Base-by-base conservation (phyloP, 1,140 invertebrate genomes). In the Hypsibius dujardini region DNA sequence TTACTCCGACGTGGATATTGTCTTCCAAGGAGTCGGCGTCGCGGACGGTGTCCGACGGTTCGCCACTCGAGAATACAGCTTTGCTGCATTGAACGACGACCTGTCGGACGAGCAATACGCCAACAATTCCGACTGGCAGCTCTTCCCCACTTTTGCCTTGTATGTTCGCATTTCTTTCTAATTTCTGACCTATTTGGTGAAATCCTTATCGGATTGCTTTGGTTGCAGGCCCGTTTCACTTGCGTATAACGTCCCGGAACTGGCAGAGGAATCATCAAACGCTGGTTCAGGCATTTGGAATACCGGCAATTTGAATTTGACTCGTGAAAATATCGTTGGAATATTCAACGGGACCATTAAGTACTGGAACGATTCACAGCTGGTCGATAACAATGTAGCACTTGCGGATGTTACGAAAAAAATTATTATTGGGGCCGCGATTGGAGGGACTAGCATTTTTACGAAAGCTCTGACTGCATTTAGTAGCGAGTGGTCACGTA, bases 301-400 rank as follows among this genome's bases (percentile, higher is more conserved):
- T n/a, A n/a, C n/a, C n/a, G n/a, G n/a, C n/a, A n/a, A n/a, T n/a
- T n/a, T 56, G 7, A 56, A 56, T 7, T n/a, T 56, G 7, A 56
- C 50, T n/a, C 50, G n/a, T 7, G 50, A 56, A n/a, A n/a, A 7
- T 7, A 7, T 56, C 7, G 50, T 56, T 7, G 50, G 50, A 56
- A 56, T 56, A 7, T 56, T 56, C 50, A 56, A 56, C 50, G 50
- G 50, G n/a, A 56, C 50, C 50, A 56, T 56, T n/a, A 7, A n/a
- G 7, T n/a, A 7, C 7, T 56, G 50, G 50, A 56, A 56, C n/a
- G 50, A 56, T 56, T n/a, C 50, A 7, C 7, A 7, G 7, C 50
- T 56, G 50, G 50, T 56, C 50, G 7, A 56, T 7, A 56, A 7
- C 7, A 56, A 56, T 56, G 50, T 56, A 56, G n/a, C 7, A n/a